Percentiles rank a stretch among this genome's conserved stretches.
phyloP scores from a whole-genome alignment of 2,888 invertebrate genomes.

The Apamea anceps region DNA sequence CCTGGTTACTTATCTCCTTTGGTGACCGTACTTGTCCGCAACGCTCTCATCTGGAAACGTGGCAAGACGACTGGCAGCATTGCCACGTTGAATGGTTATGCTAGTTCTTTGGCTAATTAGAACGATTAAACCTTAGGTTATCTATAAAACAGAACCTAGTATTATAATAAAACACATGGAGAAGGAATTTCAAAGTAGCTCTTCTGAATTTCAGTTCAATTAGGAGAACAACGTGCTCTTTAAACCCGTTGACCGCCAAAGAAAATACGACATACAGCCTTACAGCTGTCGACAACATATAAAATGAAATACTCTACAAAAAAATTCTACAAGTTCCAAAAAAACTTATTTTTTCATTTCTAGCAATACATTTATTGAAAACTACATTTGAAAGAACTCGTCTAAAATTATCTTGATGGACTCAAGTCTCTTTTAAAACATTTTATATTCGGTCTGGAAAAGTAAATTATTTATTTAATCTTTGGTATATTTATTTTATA shows the following conservation, averaged over 20 bases:
- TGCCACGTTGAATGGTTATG: no score
- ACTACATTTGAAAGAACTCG: slow-evolving; percentile 12
- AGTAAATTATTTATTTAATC: not conserved
- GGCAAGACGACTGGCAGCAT: no score
- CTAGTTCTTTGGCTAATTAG: no score
- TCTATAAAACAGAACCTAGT: not conserved
- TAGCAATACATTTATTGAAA: slow-evolving; percentile 15
- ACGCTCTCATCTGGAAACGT: no score
- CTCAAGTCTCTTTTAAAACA: not conserved
- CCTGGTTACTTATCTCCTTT: no score
- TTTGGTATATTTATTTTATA: not conserved
- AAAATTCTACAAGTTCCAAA: not conserved
- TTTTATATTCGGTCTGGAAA: not conserved
- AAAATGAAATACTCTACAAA: slow-evolving; percentile 5
- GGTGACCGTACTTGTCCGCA: no score
- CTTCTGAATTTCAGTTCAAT: not conserved
- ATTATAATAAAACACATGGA: not conserved
- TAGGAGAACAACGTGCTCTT: not conserved
- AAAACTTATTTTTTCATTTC: not conserved
- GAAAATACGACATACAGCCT: slow-evolving; percentile 2
- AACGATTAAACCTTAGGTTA: not conserved
- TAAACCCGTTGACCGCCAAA: not conserved
- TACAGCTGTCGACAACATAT: not conserved
- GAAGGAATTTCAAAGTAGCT: not conserved
- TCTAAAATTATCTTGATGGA: slow-evolving; percentile 1